Evolutionary conservation across 2,888 invertebrate genomes (phyloP), one percentile per base, ranked within the genome.

Genomic region (Yponomeuta evonymella): DNA sequence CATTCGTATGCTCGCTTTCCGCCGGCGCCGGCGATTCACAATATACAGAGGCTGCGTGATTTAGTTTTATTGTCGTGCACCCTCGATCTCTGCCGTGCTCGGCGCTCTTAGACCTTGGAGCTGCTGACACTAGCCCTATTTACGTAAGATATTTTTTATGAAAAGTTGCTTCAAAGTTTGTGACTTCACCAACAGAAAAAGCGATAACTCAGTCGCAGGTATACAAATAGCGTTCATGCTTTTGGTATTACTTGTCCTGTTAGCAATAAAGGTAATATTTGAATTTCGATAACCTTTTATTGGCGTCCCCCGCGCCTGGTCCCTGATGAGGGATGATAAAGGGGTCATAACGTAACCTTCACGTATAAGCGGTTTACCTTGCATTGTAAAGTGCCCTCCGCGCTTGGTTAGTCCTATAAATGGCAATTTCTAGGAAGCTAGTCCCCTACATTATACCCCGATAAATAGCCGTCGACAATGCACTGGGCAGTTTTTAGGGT

Each of bases 21-120:
- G 91, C 87, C 90, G 91, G 91, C 91, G 91, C 89, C 91, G 86
- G 80, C 80, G 82, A 79, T 80, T 82, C 83, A 90, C 89, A 90
- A 89, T 88, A 82, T 85, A 80, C 80, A 82, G 78, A 83, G 86
- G 82, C 85, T 86, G 84, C 79, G 88, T 90, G 90, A 91, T 91
- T 90, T 91, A 91, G 86, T 89, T 91, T 91, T 90, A 91, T 90
- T 91, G 88, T 90, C 85, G 86, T 90, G 85, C 90, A 88, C 90
- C 91, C 90, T 85, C 84, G 77, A 79, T 81, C 81, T 81, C 76
- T 29, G 29, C 30, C 65, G 29, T 30, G 33, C 65, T 9, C 1
- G 12, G 11, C 65, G 65, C 29, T 33, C 1, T 65, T 12, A 65
- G 65, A 29, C 29, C 11, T 29, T n/a, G 29, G n/a, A 65, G 33